Conservation (phyloP, 2,113 vertebrate genomes). For the Semicossyphus pulcher region DNA sequence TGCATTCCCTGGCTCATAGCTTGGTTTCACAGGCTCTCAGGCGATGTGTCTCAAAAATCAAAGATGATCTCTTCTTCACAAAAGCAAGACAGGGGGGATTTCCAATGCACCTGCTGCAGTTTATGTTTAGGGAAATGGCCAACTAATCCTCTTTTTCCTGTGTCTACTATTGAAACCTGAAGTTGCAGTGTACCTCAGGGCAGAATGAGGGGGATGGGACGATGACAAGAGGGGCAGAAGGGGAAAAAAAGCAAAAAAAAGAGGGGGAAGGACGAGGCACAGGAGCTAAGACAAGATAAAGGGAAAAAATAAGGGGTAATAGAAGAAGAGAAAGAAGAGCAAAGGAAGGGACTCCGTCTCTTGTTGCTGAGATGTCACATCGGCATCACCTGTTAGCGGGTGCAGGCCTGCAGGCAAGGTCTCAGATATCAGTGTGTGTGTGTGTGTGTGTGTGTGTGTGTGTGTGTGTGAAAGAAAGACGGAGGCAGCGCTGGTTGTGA, state of each 20-base stretch:
- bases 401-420: conserved; percentile 69
- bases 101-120: conserved; percentile 69
- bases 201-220: conserved; percentile 20
- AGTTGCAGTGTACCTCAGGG: conserved; percentile 52
- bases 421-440: conserved; percentile 64
- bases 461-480: conserved; percentile 7
- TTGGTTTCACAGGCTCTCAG: conserved; percentile 43
- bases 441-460: conserved; percentile 29
- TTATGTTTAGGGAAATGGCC: conserved; percentile 65
- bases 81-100: conserved; percentile 54
- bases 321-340: conserved; percentile 35
- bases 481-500: conserved; percentile 33
- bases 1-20: conserved; percentile 29
- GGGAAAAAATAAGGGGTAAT: conserved; percentile 25
- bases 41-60: conserved; percentile 54
- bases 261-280: background rate
- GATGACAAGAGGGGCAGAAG: conserved; percentile 9
- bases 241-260: conserved; percentile 4
- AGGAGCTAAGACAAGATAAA: conserved; percentile 22
- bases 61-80: conserved; percentile 44
- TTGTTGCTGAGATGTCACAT: conserved; percentile 57
- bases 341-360: conserved; percentile 37
- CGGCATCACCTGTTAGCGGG: conserved; percentile 64
- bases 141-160: conserved; percentile 57
- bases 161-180: conserved; percentile 65